phyloP scores from a whole-genome alignment of 1,140 invertebrate species.

The Brachionus sp. region DNA sequence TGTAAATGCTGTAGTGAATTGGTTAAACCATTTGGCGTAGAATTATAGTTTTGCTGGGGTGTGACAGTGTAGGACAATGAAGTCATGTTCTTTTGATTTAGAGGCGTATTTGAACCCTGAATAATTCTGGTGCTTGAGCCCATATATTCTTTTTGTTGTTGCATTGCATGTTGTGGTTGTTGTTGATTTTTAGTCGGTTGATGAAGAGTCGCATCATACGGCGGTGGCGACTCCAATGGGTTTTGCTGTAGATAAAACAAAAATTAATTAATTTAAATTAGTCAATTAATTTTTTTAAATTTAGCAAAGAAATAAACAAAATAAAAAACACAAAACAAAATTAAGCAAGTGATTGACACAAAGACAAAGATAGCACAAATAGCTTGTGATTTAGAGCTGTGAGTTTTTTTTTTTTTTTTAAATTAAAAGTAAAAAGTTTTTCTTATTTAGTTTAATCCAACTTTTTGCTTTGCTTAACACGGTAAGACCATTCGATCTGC shows the following conservation, averaged over 20 bases:
- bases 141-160: constrained; percentile 37
- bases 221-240: constrained; percentile 44
- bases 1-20: constrained; percentile 38
- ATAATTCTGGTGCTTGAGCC: constrained; percentile 6
- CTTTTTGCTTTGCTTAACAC: not conserved
- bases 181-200: constrained; percentile 41
- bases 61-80: constrained; percentile 31
- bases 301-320: not conserved
- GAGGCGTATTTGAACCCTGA: not conserved
- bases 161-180: constrained; percentile 10
- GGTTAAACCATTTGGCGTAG: not conserved
- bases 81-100: not conserved
- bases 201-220: constrained; percentile 38
- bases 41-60: not conserved
- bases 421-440: not conserved
- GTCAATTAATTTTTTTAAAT: not conserved
- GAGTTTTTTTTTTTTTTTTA: not conserved
- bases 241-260: constrained; percentile 28
- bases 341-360: constrained; percentile 28
- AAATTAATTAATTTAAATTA: not conserved
- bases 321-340: not conserved
- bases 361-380: constrained; percentile 4
- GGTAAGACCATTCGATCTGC: not conserved
- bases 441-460: not conserved
- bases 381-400: constrained; percentile 33